These are phyloP conservation scores for Bombus superbus DNA, from an alignment of 1,140 invertebrate genomes.

Conservation along the genomic window DNA sequence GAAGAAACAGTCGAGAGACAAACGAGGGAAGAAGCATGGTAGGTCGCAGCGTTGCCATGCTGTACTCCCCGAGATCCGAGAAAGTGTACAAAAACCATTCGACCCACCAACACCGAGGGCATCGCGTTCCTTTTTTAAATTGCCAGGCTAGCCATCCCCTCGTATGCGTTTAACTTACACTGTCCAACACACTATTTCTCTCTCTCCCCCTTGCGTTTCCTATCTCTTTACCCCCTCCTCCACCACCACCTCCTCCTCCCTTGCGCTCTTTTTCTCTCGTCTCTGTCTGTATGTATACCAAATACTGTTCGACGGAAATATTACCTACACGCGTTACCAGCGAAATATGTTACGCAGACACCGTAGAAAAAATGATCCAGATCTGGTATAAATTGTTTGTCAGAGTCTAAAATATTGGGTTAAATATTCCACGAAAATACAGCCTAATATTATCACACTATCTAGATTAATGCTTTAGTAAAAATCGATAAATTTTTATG, in stretches of 20 bases:
- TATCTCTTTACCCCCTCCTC: background rate
- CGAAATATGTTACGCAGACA: conserved; percentile 43
- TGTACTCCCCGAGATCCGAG: conserved; percentile 57
- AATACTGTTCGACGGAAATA: conserved; percentile 34
- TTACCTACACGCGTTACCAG: conserved; percentile 44
- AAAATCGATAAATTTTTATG: background rate
- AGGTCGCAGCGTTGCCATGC: conserved; percentile 76
- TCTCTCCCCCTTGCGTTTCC: background rate
- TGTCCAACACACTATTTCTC: conserved; percentile 28
- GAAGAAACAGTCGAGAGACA: conserved; percentile 48
- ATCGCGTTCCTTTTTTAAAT: conserved; percentile 56
- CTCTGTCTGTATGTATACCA: conserved; percentile 11
- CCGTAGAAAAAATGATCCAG: conserved; percentile 37
- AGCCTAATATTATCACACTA: background rate
- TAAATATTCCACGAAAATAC: conserved; percentile 9
- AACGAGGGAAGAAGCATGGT: conserved; percentile 50
- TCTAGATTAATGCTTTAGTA: background rate
- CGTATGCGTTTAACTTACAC: conserved; percentile 39
- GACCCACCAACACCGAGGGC: conserved; percentile 52
- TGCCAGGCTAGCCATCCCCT: conserved; percentile 47
- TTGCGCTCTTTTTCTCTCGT: conserved; percentile 4
- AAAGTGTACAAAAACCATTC: conserved; percentile 64
- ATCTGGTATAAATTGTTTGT: conserved; percentile 14
- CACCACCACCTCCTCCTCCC: background rate
- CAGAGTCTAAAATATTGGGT: background rate